phyloP scores from a whole-genome alignment of 1,140 invertebrate species.

The Pteromalus puparum region DNA sequence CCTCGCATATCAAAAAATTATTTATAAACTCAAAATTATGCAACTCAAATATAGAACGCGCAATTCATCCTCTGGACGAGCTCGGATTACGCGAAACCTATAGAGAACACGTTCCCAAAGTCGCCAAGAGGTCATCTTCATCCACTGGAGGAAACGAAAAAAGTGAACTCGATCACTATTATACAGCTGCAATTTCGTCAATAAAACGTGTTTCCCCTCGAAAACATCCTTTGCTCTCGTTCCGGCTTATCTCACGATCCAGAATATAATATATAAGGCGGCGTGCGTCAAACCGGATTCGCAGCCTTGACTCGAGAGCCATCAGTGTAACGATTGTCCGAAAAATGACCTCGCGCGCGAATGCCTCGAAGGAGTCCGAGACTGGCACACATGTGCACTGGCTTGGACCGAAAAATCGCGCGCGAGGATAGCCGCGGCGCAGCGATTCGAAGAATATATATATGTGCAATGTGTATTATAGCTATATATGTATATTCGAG shows the following conservation, averaged over 20 bases:
- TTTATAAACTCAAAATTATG: not conserved
- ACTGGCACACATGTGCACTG: constrained; percentile 55
- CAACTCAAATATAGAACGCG: not conserved
- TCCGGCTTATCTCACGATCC: not conserved
- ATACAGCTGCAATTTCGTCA: not conserved
- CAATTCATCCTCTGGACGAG: no score
- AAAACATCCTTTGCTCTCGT: not conserved
- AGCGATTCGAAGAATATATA: not conserved
- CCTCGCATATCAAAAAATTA: no score
- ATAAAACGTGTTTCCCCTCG: not conserved
- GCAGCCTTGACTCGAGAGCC: not conserved
- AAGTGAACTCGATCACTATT: no score
- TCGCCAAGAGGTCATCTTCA: no score
- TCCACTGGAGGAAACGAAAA: no score
- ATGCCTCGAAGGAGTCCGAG: not conserved
- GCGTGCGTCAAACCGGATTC: not conserved
- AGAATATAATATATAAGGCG: not conserved
- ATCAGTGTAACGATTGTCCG: not conserved
- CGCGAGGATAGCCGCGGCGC: no score
- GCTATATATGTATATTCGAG: not conserved
- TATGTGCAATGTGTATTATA: not conserved
- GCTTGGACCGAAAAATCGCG: not conserved
- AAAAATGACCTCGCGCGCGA: not conserved
- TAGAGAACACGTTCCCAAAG: no score
- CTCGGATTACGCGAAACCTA: no score